phyloP scores from a whole-genome alignment of 2,113 vertebrate genomes.

The Corynorhinus townsendii region DNA sequence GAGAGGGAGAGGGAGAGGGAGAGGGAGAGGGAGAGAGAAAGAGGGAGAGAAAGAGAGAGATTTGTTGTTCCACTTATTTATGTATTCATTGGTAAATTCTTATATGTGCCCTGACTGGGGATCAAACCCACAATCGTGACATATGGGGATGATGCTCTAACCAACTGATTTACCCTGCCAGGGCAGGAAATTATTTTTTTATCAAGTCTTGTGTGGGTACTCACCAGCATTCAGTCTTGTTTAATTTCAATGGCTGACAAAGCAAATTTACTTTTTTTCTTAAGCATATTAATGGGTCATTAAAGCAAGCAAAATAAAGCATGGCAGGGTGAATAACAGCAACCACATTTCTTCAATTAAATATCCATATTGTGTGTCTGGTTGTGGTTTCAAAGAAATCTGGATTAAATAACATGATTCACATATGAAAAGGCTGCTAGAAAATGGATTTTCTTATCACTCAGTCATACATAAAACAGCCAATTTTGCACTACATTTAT shows the following conservation, averaged over 20 bases:
- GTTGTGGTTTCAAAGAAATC: slow-evolving; percentile 76
- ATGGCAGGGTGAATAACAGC: slow-evolving; percentile 36
- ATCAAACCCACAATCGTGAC: not conserved
- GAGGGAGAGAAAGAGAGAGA: not conserved
- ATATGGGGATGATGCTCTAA: not conserved
- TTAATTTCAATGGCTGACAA: slow-evolving; percentile 43
- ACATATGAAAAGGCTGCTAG: slow-evolving; percentile 73
- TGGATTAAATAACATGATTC: slow-evolving; percentile 77
- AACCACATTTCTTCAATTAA: slow-evolving; percentile 53
- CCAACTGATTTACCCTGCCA: not conserved
- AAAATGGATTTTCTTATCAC: slow-evolving; percentile 70
- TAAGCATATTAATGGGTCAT: slow-evolving; percentile 48
- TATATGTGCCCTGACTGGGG: not conserved
- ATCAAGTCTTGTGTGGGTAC: not conserved
- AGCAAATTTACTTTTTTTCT: slow-evolving; percentile 51
- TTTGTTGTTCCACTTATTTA: not conserved
- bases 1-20: too few species aligned
- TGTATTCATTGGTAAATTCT: not conserved
- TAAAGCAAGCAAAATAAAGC: slow-evolving; percentile 66
- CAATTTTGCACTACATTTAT: slow-evolving; percentile 64
- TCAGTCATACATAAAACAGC: slow-evolving; percentile 69
- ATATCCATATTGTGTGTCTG: slow-evolving; percentile 62
- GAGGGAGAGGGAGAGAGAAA: too few species aligned
- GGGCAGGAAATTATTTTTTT: slow-evolving; percentile 19
- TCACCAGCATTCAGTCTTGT: not conserved